Evolutionary conservation across 2,113 vertebrate species (phyloP).

Genomic region (Callopanchax toddi): DNA sequence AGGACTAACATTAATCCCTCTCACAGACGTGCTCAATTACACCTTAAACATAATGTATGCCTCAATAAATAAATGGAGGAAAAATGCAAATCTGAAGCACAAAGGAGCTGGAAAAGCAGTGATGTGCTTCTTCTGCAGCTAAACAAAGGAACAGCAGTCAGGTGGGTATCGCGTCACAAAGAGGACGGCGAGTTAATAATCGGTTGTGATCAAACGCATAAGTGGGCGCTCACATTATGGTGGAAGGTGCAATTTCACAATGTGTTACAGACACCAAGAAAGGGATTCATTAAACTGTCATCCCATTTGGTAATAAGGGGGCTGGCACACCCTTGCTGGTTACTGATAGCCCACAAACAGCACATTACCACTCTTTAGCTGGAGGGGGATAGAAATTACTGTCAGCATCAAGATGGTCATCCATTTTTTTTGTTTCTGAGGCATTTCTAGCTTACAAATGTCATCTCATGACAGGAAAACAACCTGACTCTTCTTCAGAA

Average conservation of each 20-base stretch:
- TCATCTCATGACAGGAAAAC: constrained; percentile 22
- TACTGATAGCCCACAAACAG: constrained; percentile 70
- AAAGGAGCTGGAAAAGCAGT: constrained; percentile 25
- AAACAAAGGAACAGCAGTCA: constrained; percentile 61
- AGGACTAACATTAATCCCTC: constrained; percentile 11
- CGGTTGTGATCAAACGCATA: constrained; percentile 66
- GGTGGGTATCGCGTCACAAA: constrained; percentile 47
- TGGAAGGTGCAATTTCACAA: constrained; percentile 59
- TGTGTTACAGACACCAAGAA: constrained; percentile 65
- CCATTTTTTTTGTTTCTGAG: constrained; percentile 32
- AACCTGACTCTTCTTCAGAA: constrained; percentile 7
- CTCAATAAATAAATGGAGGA: background rate
- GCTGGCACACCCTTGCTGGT: constrained; percentile 56
- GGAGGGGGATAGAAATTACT: constrained; percentile 54
- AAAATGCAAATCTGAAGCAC: constrained; percentile 2
- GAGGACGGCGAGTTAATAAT: constrained; percentile 67
- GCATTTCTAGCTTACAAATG: constrained; percentile 21
- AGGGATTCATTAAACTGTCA: constrained; percentile 78
- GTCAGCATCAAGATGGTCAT: constrained; percentile 53
- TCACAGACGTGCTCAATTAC: constrained; percentile 5
- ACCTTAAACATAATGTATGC: constrained; percentile 5
- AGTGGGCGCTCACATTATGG: constrained; percentile 67
- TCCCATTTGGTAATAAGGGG: constrained; percentile 71
- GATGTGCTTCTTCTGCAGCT: constrained; percentile 6
- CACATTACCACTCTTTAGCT: constrained; percentile 67